These are phyloP conservation scores for Tiaroga cobitis DNA, from an alignment of 2,797 vertebrate genomes.

Conservation along the genomic window DNA sequence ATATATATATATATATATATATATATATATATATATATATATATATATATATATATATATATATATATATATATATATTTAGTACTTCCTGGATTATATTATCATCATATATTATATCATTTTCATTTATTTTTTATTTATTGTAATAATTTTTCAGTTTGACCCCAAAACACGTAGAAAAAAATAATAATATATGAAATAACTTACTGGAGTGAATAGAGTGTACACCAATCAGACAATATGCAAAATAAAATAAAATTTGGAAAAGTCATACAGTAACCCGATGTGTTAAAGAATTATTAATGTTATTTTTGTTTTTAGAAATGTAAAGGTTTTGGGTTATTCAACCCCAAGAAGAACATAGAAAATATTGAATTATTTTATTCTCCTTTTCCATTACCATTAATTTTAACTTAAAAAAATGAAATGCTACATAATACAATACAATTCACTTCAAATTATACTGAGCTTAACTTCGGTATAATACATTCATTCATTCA, in stretches of 20 bases:
- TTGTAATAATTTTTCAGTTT: not conserved
- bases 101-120: not conserved
- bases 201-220: not conserved
- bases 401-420: too few species aligned
- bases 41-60: too few species aligned
- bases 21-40: too few species aligned
- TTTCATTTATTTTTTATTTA: not conserved
- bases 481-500: not conserved
- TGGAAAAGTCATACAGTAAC: not conserved
- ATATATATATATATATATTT: too few species aligned
- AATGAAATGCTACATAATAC: not conserved
- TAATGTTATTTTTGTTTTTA: not conserved
- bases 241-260: not conserved
- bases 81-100: too few species aligned
- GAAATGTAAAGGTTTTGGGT: not conserved
- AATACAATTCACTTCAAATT: not conserved
- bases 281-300: not conserved
- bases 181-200: not conserved
- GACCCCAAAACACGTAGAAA: not conserved
- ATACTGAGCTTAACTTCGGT: not conserved
- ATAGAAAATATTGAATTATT: not conserved
- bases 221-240: not conserved
- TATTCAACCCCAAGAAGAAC: not conserved
- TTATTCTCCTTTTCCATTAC: not conserved
- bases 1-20: too few species aligned